A percentile compares a stretch with the other conserved stretches of the same genome.
These are phyloP conservation scores for Dermatemys mawii DNA, from an alignment of 2,113 vertebrate genomes.

Conservation along the genomic window DNA sequence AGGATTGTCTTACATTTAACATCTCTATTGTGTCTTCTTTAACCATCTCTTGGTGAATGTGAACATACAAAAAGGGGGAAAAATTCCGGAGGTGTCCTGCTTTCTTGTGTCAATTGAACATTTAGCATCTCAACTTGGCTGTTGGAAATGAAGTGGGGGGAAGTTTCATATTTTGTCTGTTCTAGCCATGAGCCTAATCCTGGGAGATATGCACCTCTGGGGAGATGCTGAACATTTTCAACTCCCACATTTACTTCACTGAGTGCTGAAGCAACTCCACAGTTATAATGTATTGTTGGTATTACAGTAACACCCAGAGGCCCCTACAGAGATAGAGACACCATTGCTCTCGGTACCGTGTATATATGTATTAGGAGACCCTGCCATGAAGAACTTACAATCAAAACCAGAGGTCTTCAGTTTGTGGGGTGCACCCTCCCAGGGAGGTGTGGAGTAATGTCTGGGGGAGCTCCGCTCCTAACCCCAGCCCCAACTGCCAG, in stretches of 20 bases:
- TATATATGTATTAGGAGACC: background rate
- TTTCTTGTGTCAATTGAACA: background rate
- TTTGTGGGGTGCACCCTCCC: too few species aligned
- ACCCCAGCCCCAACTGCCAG: too few species aligned
- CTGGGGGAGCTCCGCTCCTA: too few species aligned
- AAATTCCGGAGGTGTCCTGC: background rate
- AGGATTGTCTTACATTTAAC: background rate
- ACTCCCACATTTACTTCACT: background rate
- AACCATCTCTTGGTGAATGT: background rate
- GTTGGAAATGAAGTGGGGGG: background rate
- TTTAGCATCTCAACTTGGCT: background rate
- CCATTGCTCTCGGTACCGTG: background rate
- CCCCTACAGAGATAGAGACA: background rate
- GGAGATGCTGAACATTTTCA: background rate
- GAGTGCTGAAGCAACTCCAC: background rate
- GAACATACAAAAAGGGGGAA: background rate
- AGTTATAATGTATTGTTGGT: background rate
- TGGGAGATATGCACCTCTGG: background rate
- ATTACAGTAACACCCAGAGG: background rate
- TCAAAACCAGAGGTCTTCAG: background rate
- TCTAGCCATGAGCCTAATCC: background rate
- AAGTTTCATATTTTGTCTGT: background rate
- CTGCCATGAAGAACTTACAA: background rate
- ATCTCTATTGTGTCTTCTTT: background rate
- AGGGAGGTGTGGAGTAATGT: too few species aligned